Percentiles rank a stretch among this genome's conserved stretches.
Conservation (phyloP, 2,888 invertebrate genomes). For the Oscheius sp. region DNA sequence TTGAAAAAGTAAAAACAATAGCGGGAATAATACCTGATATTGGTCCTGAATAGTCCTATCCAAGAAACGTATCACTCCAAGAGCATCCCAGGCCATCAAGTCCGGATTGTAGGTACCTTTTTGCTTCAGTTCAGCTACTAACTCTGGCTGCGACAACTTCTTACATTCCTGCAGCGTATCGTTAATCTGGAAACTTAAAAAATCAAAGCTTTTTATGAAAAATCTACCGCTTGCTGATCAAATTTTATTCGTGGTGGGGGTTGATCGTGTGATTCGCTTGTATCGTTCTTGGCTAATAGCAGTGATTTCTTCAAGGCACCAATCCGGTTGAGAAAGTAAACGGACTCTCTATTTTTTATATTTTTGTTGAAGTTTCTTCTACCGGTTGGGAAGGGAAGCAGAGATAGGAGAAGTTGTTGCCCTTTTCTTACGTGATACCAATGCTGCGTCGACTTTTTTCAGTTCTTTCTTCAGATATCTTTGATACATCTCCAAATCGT, state of each 20-base stretch:
- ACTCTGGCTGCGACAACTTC: slow-evolving; percentile 43
- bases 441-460: slow-evolving; percentile 13
- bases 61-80: slow-evolving; percentile 69
- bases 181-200: slow-evolving; percentile 33
- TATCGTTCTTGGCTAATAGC: slow-evolving; percentile 34
- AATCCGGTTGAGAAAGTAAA: slow-evolving; percentile 50
- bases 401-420: slow-evolving; percentile 49
- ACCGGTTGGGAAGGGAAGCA: slow-evolving; percentile 55
- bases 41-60: slow-evolving; percentile 66
- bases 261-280: slow-evolving; percentile 33
- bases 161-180: slow-evolving; percentile 43
- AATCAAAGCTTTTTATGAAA: too few relatives aligned
- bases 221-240: slow-evolving; percentile 22
- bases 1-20: too few relatives aligned
- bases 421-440: slow-evolving; percentile 33
- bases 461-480: slow-evolving; percentile 24
- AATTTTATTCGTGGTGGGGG: slow-evolving; percentile 14
- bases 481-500: slow-evolving; percentile 33
- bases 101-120: slow-evolving; percentile 69
- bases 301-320: slow-evolving; percentile 42
- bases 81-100: slow-evolving; percentile 70
- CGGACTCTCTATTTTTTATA: slow-evolving; percentile 46
- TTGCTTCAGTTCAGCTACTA: slow-evolving; percentile 50
- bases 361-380: neutral
- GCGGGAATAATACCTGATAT: slow-evolving; percentile 65